Evolutionary conservation across 2,888 invertebrate species (phyloP).

Genomic region (Hipparchia semele): DNA sequence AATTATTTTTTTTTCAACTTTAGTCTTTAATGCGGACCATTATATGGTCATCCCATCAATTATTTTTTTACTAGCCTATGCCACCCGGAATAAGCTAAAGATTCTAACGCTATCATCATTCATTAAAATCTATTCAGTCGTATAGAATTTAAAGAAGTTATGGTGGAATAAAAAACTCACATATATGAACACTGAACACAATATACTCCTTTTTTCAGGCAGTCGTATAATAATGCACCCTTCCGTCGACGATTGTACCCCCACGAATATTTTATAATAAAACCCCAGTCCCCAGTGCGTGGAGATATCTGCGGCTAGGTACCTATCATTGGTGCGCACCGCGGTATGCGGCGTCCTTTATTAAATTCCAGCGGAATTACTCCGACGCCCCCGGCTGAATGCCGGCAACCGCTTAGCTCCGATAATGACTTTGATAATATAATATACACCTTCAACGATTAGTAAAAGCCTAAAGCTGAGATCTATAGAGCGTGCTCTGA

Average conservation of each 20-base stretch:
- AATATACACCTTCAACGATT: neutral
- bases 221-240: neutral
- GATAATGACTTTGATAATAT: slow-evolving; percentile 12
- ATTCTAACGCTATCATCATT: no score
- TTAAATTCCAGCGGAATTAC: slow-evolving; percentile 67
- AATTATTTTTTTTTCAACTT: no score
- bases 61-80: no score
- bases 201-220: no score
- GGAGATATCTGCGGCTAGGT: slow-evolving; percentile 50
- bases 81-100: no score
- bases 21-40: no score
- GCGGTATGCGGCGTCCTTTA: slow-evolving; percentile 55
- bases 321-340: slow-evolving; percentile 42
- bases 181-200: no score
- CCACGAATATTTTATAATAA: slow-evolving; percentile 24
- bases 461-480: neutral
- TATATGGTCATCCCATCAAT: no score
- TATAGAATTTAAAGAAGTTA: no score
- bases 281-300: slow-evolving; percentile 17
- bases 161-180: no score
- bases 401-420: slow-evolving; percentile 6
- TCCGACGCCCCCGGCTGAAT: slow-evolving; percentile 32
- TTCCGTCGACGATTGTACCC: slow-evolving; percentile 15
- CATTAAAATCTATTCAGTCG: no score
- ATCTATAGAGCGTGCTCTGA: no score